phyloP scores from a whole-genome alignment of 1,140 invertebrate genomes.

The Antheraea pernyi region DNA sequence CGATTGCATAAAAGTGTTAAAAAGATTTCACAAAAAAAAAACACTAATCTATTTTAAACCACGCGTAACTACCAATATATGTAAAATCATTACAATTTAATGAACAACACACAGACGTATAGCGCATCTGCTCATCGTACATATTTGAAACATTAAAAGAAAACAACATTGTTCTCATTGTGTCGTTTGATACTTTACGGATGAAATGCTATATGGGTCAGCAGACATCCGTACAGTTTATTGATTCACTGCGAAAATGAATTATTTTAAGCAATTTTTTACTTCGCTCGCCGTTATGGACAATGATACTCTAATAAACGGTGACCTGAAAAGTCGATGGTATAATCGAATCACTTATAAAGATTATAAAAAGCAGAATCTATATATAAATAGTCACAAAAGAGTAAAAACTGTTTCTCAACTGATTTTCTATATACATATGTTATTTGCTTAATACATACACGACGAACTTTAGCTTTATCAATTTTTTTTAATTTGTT shows the following conservation, averaged over 20 bases:
- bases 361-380: too few relatives aligned
- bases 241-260: not conserved
- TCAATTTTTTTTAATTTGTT: too few relatives aligned
- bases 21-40: too few relatives aligned
- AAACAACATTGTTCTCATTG: constrained; percentile 14
- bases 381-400: too few relatives aligned
- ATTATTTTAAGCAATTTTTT: not conserved
- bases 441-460: too few relatives aligned
- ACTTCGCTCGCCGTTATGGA: not conserved
- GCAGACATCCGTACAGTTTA: constrained; percentile 13
- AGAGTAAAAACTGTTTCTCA: too few relatives aligned
- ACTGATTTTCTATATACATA: too few relatives aligned
- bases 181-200: constrained; percentile 16
- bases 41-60: too few relatives aligned
- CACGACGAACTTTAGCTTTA: too few relatives aligned
- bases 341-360: not conserved
- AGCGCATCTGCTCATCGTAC: not conserved
- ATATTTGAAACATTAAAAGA: not conserved
- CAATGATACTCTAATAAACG: not conserved
- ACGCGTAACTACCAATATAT: too few relatives aligned
- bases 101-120: not conserved
- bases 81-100: too few relatives aligned
- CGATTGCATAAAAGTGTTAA: too few relatives aligned
- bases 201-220: constrained; percentile 25
- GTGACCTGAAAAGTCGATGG: not conserved